phyloP scores from a whole-genome alignment of 2,888 invertebrate species.

The Euclidia mi region DNA sequence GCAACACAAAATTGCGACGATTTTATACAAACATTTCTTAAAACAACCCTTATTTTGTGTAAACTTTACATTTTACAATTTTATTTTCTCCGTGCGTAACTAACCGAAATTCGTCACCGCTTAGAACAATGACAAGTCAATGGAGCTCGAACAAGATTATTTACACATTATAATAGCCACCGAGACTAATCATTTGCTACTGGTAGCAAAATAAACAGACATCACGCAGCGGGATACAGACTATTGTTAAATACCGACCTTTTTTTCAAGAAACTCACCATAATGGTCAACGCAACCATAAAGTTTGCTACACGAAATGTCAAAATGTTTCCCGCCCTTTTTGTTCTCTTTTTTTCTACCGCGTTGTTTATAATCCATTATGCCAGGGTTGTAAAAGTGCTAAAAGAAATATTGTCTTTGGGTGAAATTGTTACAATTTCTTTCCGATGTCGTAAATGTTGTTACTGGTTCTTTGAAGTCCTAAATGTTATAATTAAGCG shows the following conservation, averaged over 20 bases:
- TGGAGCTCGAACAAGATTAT: slow-evolving; percentile 76
- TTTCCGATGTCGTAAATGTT: slow-evolving; percentile 63
- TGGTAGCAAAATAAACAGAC: slow-evolving; percentile 78
- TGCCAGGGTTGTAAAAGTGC: slow-evolving; percentile 62
- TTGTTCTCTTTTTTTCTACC: slow-evolving; percentile 62
- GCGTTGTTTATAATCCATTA: slow-evolving; percentile 70
- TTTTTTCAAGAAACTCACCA: slow-evolving; percentile 80
- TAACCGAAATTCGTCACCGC: slow-evolving; percentile 66
- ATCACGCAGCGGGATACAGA: slow-evolving; percentile 72
- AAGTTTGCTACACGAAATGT: slow-evolving; percentile 72
- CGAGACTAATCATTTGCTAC: slow-evolving; percentile 88
- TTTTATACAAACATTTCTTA: slow-evolving; percentile 16
- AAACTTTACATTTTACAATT: slow-evolving; percentile 39
- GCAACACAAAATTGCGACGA: slow-evolving; percentile 36
- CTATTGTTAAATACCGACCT: slow-evolving; percentile 71
- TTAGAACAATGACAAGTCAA: slow-evolving; percentile 51
- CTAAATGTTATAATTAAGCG: slow-evolving; percentile 44
- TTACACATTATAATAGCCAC: slow-evolving; percentile 81
- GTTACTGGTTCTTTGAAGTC: slow-evolving; percentile 46
- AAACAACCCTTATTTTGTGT: slow-evolving; percentile 48
- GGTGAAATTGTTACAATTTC: slow-evolving; percentile 84
- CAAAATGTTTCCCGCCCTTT: slow-evolving; percentile 80
- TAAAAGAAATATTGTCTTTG: slow-evolving; percentile 55
- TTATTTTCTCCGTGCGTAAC: slow-evolving; percentile 55
- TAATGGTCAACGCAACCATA: slow-evolving; percentile 78